Base-by-base conservation (phyloP, 2,113 vertebrate species). In the Okapia johnstoni region DNA sequence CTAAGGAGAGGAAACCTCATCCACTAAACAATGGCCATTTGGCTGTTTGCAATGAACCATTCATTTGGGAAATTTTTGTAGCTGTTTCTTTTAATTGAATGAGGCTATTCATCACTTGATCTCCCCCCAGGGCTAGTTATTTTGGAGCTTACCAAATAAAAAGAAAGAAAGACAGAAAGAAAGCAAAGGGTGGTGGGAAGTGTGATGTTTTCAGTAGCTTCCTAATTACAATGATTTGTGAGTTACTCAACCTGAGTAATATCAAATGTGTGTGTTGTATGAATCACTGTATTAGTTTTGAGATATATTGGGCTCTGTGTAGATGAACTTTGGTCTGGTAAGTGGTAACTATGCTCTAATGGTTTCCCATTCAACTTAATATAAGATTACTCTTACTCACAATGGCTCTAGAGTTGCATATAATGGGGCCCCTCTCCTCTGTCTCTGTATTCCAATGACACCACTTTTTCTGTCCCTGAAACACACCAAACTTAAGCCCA, bases 171-270 rank as follows among this genome's bases (percentile, higher is more conserved):
- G 87, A 43, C n/a, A 40, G 66, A 70, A 84, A 46, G 7, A 40
- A 80, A 57, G 15, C 63, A 84, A 80, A 88, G 36, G 87, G 60
- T 46, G 33, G 88, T 26, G 11, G n/a, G 58, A 46, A 73, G 23
- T 25, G 25, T 8, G 28, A 2, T 55, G n/a, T 96, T 95, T 97
- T 73, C 79, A 76, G 57, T 52, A 61, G 88, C 36, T 17, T 96
- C 92, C 97, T 84, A 94, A 98, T 98, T 96, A 96, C 58, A 86
- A 89, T 98, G 96, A 96, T 98, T 97, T 97, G 90, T 97, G 96
- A 89, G 77, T 97, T 57, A 46, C 83, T 88, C 33, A 88, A 55
- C 55, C 43, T 43, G 94, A 86, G 46, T 26, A 50, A 43, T 57
- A 60, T 70, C 88, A 83, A 55, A 81, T 96, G 7, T n/a, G 33